phyloP scores from a whole-genome alignment of 2,797 vertebrate genomes.

The Gambelia wislizenii region DNA sequence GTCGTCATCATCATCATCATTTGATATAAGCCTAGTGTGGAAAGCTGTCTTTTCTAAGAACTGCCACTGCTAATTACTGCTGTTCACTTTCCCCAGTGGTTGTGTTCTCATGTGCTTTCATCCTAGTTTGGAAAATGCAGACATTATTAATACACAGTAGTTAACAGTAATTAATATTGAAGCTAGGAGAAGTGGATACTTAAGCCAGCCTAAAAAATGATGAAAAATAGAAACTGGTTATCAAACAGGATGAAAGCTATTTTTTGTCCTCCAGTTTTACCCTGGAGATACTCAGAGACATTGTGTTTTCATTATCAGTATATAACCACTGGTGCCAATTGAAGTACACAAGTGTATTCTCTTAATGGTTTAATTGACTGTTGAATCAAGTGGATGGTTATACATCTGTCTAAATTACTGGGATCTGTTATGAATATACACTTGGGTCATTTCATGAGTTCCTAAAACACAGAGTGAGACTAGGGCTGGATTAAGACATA shows the following conservation, averaged over 20 bases:
- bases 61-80: neutral
- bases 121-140: neutral
- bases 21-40: slow-evolving; percentile 29
- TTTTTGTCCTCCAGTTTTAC: neutral
- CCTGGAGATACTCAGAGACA: neutral
- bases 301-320: slow-evolving; percentile 6
- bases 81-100: slow-evolving; percentile 13
- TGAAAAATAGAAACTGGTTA: neutral
- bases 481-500: too few relatives aligned
- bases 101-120: neutral
- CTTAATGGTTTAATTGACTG: neutral
- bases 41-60: slow-evolving; percentile 46
- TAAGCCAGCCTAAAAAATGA: neutral
- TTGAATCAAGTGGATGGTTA: neutral
- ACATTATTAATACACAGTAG: neutral
- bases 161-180: neutral
- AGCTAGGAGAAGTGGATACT: neutral
- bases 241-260: neutral
- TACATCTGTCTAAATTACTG: neutral
- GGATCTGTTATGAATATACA: neutral
- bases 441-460: neutral
- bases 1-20: slow-evolving; percentile 25
- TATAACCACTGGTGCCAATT: neutral
- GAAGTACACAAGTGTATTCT: neutral
- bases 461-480: neutral